A percentile compares a stretch with the other conserved stretches of the same genome.
phyloP scores from a whole-genome alignment of 2,888 invertebrate species.

The Dilophus febrilis region DNA sequence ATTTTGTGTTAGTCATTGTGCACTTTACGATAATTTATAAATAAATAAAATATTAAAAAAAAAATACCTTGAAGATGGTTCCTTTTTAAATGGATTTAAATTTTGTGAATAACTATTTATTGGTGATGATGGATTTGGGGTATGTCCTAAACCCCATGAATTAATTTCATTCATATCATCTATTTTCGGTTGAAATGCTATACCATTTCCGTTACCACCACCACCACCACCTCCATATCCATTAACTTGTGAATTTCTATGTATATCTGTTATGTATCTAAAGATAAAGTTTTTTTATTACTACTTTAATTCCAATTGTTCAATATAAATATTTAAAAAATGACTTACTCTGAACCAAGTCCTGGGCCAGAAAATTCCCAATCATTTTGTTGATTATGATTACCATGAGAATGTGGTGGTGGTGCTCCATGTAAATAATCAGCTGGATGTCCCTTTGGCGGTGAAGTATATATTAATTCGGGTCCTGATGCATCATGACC shows the following conservation, averaged over 20 bases:
- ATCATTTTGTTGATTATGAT: conserved; percentile 34
- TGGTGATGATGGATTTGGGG: conserved; percentile 17
- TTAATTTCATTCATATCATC: conserved; percentile 44
- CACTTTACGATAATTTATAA: background rate
- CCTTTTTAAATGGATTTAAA: conserved; percentile 21
- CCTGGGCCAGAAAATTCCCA: conserved; percentile 46
- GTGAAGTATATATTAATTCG: conserved; percentile 26
- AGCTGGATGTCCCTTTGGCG: conserved; percentile 25
- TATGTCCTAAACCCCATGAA: conserved; percentile 42
- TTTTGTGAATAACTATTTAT: conserved; percentile 28
- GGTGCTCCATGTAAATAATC: conserved; percentile 21
- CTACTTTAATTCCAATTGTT: too few relatives aligned
- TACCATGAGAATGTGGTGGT: conserved; percentile 25
- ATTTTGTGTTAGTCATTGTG: background rate
- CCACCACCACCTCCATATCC: background rate
- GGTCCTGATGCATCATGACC: conserved; percentile 16
- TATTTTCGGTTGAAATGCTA: conserved; percentile 29
- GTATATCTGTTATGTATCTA: conserved; percentile 40
- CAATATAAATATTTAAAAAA: background rate
- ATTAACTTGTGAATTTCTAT: conserved; percentile 39
- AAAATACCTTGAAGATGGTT: conserved; percentile 22
- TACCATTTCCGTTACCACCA: too few relatives aligned
- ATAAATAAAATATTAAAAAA: background rate
- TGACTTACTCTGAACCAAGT: conserved; percentile 41
- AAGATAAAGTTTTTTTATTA: too few relatives aligned